phyloP scores from a whole-genome alignment of 1,140 invertebrate species.

The Scylla paramamosain region DNA sequence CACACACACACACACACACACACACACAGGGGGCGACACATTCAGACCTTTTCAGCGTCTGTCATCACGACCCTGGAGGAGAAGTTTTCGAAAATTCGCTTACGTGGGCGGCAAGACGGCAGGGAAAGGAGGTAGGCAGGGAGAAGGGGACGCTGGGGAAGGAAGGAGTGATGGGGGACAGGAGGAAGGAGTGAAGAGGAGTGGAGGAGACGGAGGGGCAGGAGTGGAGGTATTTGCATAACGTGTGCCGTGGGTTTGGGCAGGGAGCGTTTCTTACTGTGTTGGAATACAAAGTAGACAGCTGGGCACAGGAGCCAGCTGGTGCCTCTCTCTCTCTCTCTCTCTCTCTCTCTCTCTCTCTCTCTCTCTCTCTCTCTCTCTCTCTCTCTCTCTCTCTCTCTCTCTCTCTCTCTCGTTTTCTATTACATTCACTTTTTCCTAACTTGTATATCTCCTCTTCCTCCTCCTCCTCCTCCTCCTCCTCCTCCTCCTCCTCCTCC shows the following conservation, averaged over 20 bases:
- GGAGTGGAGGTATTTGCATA: neutral
- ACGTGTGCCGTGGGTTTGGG: neutral
- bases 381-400: slow-evolving; percentile 33
- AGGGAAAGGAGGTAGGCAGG: neutral
- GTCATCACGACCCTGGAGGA: neutral
- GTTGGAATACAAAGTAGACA: slow-evolving; percentile 1
- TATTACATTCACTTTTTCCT: neutral
- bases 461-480: neutral
- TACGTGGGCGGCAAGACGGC: neutral
- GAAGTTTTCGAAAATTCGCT: neutral
- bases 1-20: neutral
- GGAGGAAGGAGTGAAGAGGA: neutral
- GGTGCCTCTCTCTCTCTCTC: slow-evolving; percentile 26
- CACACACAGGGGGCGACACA: neutral
- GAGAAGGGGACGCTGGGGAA: neutral
- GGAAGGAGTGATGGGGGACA: neutral
- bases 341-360: slow-evolving; percentile 48
- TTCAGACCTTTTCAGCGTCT: neutral
- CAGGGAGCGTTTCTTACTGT: neutral
- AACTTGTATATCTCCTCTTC: neutral
- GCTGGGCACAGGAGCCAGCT: neutral
- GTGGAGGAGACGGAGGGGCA: neutral
- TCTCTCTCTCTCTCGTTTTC: neutral
- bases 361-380: neutral
- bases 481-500: neutral